phyloP scores from a whole-genome alignment of 2,113 vertebrate species.

The Triplophysa dalaica region DNA sequence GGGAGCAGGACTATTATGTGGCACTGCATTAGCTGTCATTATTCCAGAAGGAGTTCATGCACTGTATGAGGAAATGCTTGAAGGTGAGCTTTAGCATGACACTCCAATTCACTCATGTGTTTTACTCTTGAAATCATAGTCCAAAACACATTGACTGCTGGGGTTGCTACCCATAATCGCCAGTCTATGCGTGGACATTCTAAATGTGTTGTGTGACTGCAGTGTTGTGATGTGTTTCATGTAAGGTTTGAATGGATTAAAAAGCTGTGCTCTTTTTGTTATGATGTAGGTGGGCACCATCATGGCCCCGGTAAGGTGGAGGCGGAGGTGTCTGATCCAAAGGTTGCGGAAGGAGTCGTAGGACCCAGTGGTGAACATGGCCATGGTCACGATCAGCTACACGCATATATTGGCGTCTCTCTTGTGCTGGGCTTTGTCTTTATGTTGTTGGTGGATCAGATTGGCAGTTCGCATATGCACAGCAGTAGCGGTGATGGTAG shows the following conservation, averaged over 20 bases:
- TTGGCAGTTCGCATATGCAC: slow-evolving; percentile 92
- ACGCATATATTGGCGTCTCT: slow-evolving; percentile 94
- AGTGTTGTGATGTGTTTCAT: background rate
- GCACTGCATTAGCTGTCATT: slow-evolving; percentile 95
- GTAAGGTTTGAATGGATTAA: background rate
- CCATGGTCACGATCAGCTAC: slow-evolving; percentile 79
- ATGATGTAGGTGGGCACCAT: slow-evolving; percentile 80
- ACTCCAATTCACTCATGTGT: background rate
- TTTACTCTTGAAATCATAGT: no score
- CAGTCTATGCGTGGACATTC: background rate
- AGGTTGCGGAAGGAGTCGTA: slow-evolving; percentile 57
- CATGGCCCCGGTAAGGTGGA: slow-evolving; percentile 76
- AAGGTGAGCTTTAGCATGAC: slow-evolving; percentile 75
- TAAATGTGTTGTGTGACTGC: background rate
- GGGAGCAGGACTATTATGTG: slow-evolving; percentile 95
- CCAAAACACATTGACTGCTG: no score
- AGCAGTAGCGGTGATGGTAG: slow-evolving; percentile 82
- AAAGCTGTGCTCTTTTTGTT: background rate
- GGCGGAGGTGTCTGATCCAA: slow-evolving; percentile 74
- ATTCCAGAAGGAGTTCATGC: slow-evolving; percentile 97
- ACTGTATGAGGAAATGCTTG: slow-evolving; percentile 94
- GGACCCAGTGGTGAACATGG: slow-evolving; percentile 59
- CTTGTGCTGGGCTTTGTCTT: slow-evolving; percentile 97
- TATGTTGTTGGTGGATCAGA: slow-evolving; percentile 97
- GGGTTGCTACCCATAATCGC: no score